Evolutionary conservation across 2,888 invertebrate species (phyloP).

Genomic region (Frankliniella fusca): DNA sequence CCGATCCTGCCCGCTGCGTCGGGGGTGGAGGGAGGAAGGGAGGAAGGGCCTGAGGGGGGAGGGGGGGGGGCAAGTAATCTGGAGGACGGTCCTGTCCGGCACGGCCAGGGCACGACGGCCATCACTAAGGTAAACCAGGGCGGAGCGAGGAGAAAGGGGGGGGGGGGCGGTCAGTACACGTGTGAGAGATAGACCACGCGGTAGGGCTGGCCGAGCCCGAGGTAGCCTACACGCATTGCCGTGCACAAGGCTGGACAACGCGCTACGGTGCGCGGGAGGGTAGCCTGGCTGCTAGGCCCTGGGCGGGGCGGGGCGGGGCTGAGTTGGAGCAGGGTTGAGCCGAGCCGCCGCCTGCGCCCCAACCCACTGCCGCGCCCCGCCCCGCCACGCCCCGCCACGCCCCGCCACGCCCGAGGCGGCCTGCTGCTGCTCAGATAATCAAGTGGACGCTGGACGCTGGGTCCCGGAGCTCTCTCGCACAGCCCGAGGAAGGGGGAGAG

Average conservation of each 20-base stretch:
- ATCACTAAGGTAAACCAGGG: too few species aligned
- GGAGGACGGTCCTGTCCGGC: background rate
- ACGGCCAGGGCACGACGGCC: background rate
- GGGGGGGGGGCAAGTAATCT: background rate
- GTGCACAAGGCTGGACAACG: background rate
- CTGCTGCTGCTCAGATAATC: conserved; percentile 24
- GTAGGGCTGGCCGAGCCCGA: too few species aligned
- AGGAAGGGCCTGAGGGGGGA: background rate
- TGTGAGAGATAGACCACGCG: too few species aligned
- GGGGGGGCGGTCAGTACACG: too few species aligned
- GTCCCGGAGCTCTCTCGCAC: conserved; percentile 9
- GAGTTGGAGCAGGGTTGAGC: conserved; percentile 19
- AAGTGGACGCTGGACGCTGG: conserved; percentile 19
- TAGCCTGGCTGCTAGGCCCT: background rate
- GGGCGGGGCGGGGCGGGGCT: background rate
- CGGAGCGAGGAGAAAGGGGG: background rate
- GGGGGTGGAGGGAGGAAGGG: background rate
- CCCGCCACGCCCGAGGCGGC: conserved; percentile 17
- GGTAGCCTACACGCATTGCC: too few species aligned
- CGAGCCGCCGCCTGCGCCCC: background rate
- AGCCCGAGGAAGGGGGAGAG: background rate
- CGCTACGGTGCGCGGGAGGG: background rate
- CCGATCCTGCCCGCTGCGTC: background rate
- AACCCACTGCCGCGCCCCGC: conserved; percentile 1
- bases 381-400: background rate